A percentile compares a stretch with the other conserved stretches of the same genome.
These are phyloP conservation scores for Lateolabrax maculatus DNA, from an alignment of 2,797 vertebrate genomes.

Conservation along the genomic window DNA sequence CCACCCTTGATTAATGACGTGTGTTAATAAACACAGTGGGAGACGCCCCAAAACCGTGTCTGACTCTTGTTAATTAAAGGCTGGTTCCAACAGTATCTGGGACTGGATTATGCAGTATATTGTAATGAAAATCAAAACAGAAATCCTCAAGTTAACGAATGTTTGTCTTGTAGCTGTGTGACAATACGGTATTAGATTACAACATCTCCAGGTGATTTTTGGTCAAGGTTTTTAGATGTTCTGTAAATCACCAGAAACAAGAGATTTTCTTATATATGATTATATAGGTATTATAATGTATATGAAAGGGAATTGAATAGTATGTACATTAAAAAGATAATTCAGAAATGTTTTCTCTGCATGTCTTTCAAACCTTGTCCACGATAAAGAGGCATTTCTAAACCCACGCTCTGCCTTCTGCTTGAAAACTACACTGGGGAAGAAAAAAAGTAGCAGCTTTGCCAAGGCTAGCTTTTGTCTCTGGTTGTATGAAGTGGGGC, in stretches of 20 bases:
- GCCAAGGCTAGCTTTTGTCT: conserved; percentile 70
- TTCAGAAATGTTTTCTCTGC: conserved; percentile 24
- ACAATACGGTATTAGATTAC: not conserved
- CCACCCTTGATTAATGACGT: conserved; percentile 85
- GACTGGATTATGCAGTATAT: conserved; percentile 32
- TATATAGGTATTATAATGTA: not conserved
- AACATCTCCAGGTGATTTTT: not conserved
- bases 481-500: conserved; percentile 25
- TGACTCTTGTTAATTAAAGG: conserved; percentile 83
- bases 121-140: conserved; percentile 37
- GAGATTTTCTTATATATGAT: not conserved
- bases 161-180: conserved; percentile 11
- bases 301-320: not conserved
- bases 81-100: conserved; percentile 33
- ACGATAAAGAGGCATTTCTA: conserved; percentile 40
- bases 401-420: conserved; percentile 43
- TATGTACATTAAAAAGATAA: conserved; percentile 2
- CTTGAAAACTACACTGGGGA: conserved; percentile 40
- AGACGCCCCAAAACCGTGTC: conserved; percentile 79
- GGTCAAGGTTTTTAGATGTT: not conserved
- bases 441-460: conserved; percentile 38
- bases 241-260: not conserved
- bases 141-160: conserved; percentile 12
- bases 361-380: conserved; percentile 45
- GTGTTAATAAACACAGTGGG: conserved; percentile 84